A percentile compares a stretch with the other conserved stretches of the same genome.
Evolutionary conservation across 2,888 invertebrate species (phyloP).

Genomic region (Micoletzkya japonica): DNA sequence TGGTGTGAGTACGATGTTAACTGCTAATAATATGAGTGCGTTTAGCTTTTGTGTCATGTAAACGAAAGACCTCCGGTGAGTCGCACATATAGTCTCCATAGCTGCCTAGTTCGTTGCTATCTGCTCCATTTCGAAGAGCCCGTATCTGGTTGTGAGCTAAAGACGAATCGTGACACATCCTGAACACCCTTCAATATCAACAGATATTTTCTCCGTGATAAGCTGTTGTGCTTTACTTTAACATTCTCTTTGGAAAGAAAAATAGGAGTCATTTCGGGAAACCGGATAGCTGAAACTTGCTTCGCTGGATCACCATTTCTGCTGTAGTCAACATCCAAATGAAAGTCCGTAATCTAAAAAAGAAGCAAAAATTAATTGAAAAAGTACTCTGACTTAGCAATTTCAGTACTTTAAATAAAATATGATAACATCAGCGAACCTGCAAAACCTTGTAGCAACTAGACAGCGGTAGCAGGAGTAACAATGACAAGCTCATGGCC

Average conservation of each 20-base stretch:
- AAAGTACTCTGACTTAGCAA: no score
- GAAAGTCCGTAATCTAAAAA: slow-evolving; percentile 60
- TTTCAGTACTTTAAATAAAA: no score
- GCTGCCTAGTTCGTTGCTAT: slow-evolving; percentile 44
- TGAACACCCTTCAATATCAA: neutral
- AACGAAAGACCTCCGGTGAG: slow-evolving; percentile 48
- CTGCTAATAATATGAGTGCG: slow-evolving; percentile 4
- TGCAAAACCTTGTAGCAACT: no score
- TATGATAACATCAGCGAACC: no score
- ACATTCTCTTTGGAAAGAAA: no score
- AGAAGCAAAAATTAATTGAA: no score
- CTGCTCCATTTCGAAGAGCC: no score
- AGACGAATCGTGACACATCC: slow-evolving; percentile 46
- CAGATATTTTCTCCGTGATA: neutral
- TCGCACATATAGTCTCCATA: slow-evolving; percentile 62
- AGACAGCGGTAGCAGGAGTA: no score
- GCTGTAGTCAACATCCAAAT: slow-evolving; percentile 53
- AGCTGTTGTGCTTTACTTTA: neutral
- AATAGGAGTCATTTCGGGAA: neutral
- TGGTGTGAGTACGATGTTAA: neutral
- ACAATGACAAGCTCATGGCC: no score
- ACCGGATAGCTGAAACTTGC: neutral
- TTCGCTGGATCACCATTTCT: slow-evolving; percentile 43
- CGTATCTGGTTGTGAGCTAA: no score
- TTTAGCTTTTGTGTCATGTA: neutral